Evolutionary conservation across 35 echinoderm and acorn worm species (phyloP), one percentile per base, ranked within the genome.

Genomic region (Amphiura filiformis): DNA sequence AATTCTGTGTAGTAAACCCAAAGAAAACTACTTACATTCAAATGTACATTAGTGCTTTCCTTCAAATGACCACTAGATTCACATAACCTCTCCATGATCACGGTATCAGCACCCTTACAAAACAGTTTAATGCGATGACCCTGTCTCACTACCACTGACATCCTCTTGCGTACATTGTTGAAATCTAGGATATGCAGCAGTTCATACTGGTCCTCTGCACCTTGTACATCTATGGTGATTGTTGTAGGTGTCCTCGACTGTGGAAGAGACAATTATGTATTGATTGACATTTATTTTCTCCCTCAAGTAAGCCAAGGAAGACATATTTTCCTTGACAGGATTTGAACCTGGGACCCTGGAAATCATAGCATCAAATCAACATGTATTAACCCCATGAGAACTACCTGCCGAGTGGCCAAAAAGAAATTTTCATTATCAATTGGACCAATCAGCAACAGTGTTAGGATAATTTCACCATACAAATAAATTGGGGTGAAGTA

Each of bases 181-280:
- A 99, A 99, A 38, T 99, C 96, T 22, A 99, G 85, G 75, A 99
- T 99, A 83, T 94, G 89, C 1, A 99, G 93, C 36, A 99, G 85
- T 31, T 99, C 96, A 31, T 94, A 99, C 13, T 83, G 80, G 33
- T 99, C 96, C 33, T 92, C 96, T n/a, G 65, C 30, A 15, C 93
- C 90, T 32, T 93, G 87, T 14, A 95, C 93, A 14, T 88, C 84
- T 4, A 99, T 38, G 0, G 96, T 90, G 57, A 99, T 98, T 34
- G 96, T 91, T 23, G 92, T 99, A 31, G 96, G 96, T 61, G 96
- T 99, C 65, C 96, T 87, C 31, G 82, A 86, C 92, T 99, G 86
- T 34, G 33, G 77, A 82, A 31, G 17, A 35, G 82, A 90, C 23
- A 76, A 14, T 36, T 20, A 30, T 0, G 0, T 0, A 86, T 76